phyloP scores from a whole-genome alignment of 2,888 invertebrate genomes.

The Brenthis ino region DNA sequence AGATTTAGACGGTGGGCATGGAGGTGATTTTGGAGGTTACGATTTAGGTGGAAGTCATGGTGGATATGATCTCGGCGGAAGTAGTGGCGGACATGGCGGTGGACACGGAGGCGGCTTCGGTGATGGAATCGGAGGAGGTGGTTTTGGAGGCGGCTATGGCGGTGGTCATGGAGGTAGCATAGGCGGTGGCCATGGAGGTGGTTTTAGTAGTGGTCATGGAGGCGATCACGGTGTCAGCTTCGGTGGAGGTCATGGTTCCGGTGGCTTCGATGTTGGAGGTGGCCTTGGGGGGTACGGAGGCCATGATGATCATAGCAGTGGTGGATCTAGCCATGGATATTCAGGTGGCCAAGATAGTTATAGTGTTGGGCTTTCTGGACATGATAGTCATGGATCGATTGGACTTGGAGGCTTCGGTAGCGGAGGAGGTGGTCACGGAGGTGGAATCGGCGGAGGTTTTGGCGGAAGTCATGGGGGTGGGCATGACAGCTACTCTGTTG shows the following conservation, averaged over 20 bases:
- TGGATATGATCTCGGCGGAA: conserved; percentile 33
- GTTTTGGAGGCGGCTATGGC: conserved; percentile 39
- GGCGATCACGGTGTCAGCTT: conserved; percentile 30
- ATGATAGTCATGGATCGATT: conserved; percentile 30
- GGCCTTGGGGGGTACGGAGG: conserved; percentile 40
- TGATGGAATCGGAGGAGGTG: conserved; percentile 41
- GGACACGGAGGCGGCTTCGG: conserved; percentile 38
- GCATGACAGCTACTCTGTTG: conserved; percentile 38
- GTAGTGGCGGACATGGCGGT: conserved; percentile 27
- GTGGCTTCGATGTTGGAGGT: conserved; percentile 33
- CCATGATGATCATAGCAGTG: conserved; percentile 43
- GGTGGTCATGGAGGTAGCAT: conserved; percentile 38
- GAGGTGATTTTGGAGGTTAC: conserved; percentile 47
- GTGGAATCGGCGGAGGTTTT: conserved; percentile 39
- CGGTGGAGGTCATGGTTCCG: conserved; percentile 34
- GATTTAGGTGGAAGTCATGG: conserved; percentile 45
- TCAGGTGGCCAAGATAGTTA: conserved; percentile 37
- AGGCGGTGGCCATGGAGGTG: conserved; percentile 31
- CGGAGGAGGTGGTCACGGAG: conserved; percentile 33
- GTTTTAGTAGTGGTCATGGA: conserved; percentile 36
- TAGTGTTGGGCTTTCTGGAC: conserved; percentile 31
- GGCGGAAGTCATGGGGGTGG: conserved; percentile 42
- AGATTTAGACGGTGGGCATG: conserved; percentile 40
- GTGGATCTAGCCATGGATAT: conserved; percentile 31
- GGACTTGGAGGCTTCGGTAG: conserved; percentile 22